These are phyloP conservation scores for Ceratina australensis DNA, from an alignment of 1,140 invertebrate genomes.

Conservation along the genomic window DNA sequence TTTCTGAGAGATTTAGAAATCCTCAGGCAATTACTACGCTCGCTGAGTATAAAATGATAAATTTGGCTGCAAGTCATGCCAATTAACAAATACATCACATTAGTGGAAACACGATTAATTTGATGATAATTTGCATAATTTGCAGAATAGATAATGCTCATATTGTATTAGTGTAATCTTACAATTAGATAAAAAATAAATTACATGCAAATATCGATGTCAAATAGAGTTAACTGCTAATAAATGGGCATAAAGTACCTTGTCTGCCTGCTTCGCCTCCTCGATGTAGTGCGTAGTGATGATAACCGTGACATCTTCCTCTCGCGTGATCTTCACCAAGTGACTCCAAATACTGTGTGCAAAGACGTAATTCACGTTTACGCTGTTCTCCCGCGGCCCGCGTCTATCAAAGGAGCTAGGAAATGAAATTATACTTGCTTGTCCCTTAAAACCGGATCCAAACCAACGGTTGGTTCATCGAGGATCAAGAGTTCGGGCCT, in stretches of 20 bases:
- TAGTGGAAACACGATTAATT: too few species aligned
- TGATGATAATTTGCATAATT: too few species aligned
- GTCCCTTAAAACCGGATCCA: constrained; percentile 93
- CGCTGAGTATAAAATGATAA: too few species aligned
- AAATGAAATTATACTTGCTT: constrained; percentile 81
- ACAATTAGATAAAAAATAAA: too few species aligned
- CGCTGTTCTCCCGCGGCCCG: constrained; percentile 11
- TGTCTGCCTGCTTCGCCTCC: constrained; percentile 91
- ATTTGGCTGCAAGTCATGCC: too few species aligned
- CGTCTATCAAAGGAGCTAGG: constrained; percentile 41
- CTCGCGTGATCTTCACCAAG: constrained; percentile 86
- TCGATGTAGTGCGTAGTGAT: constrained; percentile 98
- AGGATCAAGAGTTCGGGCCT: constrained; percentile 93
- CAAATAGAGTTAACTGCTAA: not conserved
- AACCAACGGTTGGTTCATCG: constrained; percentile 95
- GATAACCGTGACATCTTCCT: constrained; percentile 86
- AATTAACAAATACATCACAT: too few species aligned
- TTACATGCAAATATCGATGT: too few species aligned
- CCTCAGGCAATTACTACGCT: too few species aligned
- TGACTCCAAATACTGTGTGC: constrained; percentile 93
- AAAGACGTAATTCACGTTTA: constrained; percentile 50
- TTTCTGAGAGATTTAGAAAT: too few species aligned
- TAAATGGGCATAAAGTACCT: constrained; percentile 79
- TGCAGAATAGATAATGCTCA: too few species aligned
- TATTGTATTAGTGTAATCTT: too few species aligned